Evolutionary conservation across 2,113 vertebrate genomes (phyloP).

Genomic region (Struthio camelus): DNA sequence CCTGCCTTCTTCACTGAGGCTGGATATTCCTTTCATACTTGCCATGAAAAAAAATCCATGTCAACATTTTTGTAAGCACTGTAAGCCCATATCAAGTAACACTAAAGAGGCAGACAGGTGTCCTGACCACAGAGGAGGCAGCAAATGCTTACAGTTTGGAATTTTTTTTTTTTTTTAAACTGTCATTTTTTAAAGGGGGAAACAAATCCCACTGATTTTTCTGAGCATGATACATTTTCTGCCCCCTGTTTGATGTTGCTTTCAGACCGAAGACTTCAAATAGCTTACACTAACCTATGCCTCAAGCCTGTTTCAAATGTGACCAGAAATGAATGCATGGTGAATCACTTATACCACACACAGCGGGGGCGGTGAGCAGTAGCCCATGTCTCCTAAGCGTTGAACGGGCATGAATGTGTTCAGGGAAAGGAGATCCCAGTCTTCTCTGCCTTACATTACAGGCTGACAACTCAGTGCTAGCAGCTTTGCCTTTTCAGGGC

Average conservation of each 20-base stretch:
- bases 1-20: slow-evolving; percentile 12
- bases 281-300: slow-evolving; percentile 2
- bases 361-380: neutral
- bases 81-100: slow-evolving; percentile 49
- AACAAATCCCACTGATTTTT: slow-evolving; percentile 57
- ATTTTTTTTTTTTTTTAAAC: slow-evolving; percentile 18
- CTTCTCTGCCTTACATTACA: neutral
- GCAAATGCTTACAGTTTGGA: slow-evolving; percentile 20
- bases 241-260: slow-evolving; percentile 51
- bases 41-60: slow-evolving; percentile 13
- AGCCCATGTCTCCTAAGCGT: neutral
- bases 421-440: neutral
- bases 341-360: slow-evolving; percentile 56
- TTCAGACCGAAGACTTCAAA: slow-evolving; percentile 49
- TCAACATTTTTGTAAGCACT: slow-evolving; percentile 50
- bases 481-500: neutral
- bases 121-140: slow-evolving; percentile 31
- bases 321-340: slow-evolving; percentile 58
- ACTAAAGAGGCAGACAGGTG: slow-evolving; percentile 52
- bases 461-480: neutral
- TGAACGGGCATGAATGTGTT: fast-evolving
- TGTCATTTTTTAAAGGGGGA: slow-evolving; percentile 32
- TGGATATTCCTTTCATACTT: slow-evolving; percentile 39
- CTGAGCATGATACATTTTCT: slow-evolving; percentile 53
- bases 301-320: slow-evolving; percentile 48